These are phyloP conservation scores for Dunckerocampus dactyliophorus DNA, from an alignment of 2,113 vertebrate species.

Conservation along the genomic window DNA sequence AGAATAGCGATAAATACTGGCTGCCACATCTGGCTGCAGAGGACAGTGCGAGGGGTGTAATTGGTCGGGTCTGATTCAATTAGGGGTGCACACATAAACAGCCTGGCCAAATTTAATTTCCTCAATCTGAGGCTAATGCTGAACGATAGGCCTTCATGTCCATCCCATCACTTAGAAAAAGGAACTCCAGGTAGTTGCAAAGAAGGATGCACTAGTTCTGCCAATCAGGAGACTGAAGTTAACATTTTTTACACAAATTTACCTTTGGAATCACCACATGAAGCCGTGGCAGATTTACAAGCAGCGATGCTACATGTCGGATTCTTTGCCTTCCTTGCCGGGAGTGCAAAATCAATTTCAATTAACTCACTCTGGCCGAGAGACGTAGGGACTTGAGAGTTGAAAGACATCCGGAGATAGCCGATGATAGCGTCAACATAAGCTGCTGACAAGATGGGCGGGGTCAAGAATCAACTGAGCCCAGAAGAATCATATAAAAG, in stretches of 20 bases:
- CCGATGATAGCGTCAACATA: slow-evolving; percentile 31
- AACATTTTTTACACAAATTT: too few relatives aligned
- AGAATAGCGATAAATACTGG: slow-evolving; percentile 37
- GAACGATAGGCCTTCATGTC: slow-evolving; percentile 39
- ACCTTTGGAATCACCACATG: slow-evolving; percentile 4
- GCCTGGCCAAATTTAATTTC: slow-evolving; percentile 35
- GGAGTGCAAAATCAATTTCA: slow-evolving; percentile 70
- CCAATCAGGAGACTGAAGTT: too few relatives aligned
- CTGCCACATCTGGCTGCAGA: slow-evolving; percentile 49
- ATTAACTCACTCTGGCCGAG: slow-evolving; percentile 54
- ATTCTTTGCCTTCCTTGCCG: slow-evolving; percentile 55
- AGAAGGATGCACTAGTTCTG: too few relatives aligned
- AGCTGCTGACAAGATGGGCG: slow-evolving; percentile 24
- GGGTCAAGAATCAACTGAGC: slow-evolving; percentile 31
- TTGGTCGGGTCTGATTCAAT: slow-evolving; percentile 58
- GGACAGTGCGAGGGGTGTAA: slow-evolving; percentile 39
- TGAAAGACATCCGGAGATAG: slow-evolving; percentile 30
- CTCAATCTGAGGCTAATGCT: slow-evolving; percentile 42
- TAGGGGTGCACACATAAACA: slow-evolving; percentile 50
- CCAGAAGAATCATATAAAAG: slow-evolving; percentile 25
- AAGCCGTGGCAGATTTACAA: slow-evolving; percentile 31
- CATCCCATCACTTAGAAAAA: slow-evolving; percentile 21
- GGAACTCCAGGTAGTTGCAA: too few relatives aligned
- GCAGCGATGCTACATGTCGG: slow-evolving; percentile 18
- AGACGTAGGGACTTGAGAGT: slow-evolving; percentile 27